A percentile compares a stretch with the other conserved stretches of the same genome.
These are phyloP conservation scores for Dissostichus mawsoni DNA, from an alignment of 2,113 vertebrate species.

Conservation along the genomic window DNA sequence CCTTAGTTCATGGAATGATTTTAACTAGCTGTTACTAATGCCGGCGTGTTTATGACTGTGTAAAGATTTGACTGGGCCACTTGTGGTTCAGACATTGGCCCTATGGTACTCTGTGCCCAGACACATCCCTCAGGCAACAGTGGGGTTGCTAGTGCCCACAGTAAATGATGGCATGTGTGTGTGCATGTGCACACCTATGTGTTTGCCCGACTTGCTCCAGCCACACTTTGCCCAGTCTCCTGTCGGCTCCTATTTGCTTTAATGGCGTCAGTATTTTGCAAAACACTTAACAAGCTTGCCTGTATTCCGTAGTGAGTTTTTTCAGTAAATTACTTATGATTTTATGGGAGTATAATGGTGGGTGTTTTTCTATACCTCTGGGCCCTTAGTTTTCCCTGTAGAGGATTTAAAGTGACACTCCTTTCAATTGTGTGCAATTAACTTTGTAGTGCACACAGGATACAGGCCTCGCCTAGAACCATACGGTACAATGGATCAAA, in stretches of 20 bases:
- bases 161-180: conserved; percentile 34
- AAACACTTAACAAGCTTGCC: conserved; percentile 50
- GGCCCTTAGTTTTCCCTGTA: conserved; percentile 35
- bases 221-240: conserved; percentile 30
- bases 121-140: conserved; percentile 59
- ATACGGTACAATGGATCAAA: conserved; percentile 45
- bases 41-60: conserved; percentile 68
- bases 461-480: conserved; percentile 38
- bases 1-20: conserved; percentile 54
- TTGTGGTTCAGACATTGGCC: conserved; percentile 67
- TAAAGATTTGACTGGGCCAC: conserved; percentile 69
- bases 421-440: conserved; percentile 66
- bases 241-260: conserved; percentile 47
- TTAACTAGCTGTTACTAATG: conserved; percentile 70
- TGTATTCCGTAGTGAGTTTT: conserved; percentile 39
- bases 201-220: conserved; percentile 26
- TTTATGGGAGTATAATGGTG: conserved; percentile 42
- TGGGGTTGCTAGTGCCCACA: conserved; percentile 22
- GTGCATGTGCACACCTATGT: conserved; percentile 5
- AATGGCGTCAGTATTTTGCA: conserved; percentile 44
- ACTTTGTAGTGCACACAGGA: conserved; percentile 64
- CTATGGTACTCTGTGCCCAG: conserved; percentile 50
- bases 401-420: conserved; percentile 62
- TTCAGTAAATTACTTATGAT: conserved; percentile 51
- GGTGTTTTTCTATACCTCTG: conserved; percentile 51